Evolutionary conservation across 2,888 invertebrate species (phyloP), one percentile per base, ranked within the genome.

Genomic region (Hemaris fuciformis): DNA sequence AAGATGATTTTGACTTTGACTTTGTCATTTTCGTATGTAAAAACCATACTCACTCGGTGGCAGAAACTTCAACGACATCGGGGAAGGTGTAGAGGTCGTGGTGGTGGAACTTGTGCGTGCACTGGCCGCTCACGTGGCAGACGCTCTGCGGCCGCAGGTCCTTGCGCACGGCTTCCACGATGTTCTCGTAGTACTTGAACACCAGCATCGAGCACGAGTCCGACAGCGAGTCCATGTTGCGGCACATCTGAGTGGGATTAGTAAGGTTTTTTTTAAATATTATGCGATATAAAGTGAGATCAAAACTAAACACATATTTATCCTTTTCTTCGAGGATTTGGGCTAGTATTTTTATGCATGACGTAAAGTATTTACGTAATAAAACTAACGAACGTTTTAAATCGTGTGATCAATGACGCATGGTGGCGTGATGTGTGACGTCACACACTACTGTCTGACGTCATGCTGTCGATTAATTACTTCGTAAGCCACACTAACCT

Each of bases 181-280:
- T 95, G 53, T 94, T 93, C 73, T 95, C 94, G 87, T 96, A 96
- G 82, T 98, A 94, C 20, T 94, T 94, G 64, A 96, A 89, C 31
- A 96, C 93, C 13, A 96, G 93, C 78, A 95, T 95, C 46, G 96
- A 94, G 79, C 98, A 98, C 7, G 95, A 95, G 85, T 97, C 97
- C 0, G 97, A 96, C 48, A 96, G 94, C 2, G 95, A 95, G 59
- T 95, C 94, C 77, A 96, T 84, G 62, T 93, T 88, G 53, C 96
- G 95, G 83, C 98, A 97, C 1, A 94, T 74, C 92, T 75, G 93
- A 3, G 13, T 0, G 22, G 15, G 15, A 8, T 1, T 3, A 5
- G 20, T 4, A 13, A 3, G 1, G 0, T 8, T 20, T 4, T 2
- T 13, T 0, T n/a, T 53, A 1, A 57, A n/a, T n/a, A n/a, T n/a